Evolutionary conservation across 2,888 invertebrate species (phyloP), one percentile per base, ranked within the genome.

Genomic region (Chamaedrilus cognettii): DNA sequence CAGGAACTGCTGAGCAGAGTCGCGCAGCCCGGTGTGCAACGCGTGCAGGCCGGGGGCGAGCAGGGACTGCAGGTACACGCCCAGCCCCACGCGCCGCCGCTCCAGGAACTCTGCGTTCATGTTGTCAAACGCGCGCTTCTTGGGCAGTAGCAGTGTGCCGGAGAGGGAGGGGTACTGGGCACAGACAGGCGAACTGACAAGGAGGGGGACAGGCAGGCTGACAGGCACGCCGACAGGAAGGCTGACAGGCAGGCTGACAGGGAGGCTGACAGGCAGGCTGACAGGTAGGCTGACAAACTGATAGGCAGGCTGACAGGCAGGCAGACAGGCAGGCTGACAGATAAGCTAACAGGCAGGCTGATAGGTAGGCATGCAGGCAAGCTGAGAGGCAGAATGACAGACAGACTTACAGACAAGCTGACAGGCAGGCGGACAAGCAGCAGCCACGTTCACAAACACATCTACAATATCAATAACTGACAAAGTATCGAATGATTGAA

Each of bases 51-150:
- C 85, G 7, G 87, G 87, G 70, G 87, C 87, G 60, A 90, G 87
- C 62, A 94, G 81, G 63, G 88, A 88, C 77, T 83, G 75, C 73
- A 96, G 85, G 84, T 95, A 96, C 69, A 87, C 88, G 78, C 95
- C 93, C 50, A 95, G 80, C 30, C 85, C 86, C 69, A 81, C 81
- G 87, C 93, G 93, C 26, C 96, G 87, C 76, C 89, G 90, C 81
- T 96, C 96, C 64, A 96, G 85, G 31, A 96, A 87, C 33, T 85
- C 85, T 69, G 84, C 79, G 66, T 94, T 94, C 82, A 94, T 92
- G 80, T 96, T 96, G 79, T 95, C 94, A 83, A 96, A 93, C 58
- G 95, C 91, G 81, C 94, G 94, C 84, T 96, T 97, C 0, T 91
- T 93, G 0, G 96, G 96, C 79, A 96, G 93, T 31, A 90, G 87